Conservation (phyloP, 2,797 vertebrate genomes). For the Mormyrus proboscirostris region DNA sequence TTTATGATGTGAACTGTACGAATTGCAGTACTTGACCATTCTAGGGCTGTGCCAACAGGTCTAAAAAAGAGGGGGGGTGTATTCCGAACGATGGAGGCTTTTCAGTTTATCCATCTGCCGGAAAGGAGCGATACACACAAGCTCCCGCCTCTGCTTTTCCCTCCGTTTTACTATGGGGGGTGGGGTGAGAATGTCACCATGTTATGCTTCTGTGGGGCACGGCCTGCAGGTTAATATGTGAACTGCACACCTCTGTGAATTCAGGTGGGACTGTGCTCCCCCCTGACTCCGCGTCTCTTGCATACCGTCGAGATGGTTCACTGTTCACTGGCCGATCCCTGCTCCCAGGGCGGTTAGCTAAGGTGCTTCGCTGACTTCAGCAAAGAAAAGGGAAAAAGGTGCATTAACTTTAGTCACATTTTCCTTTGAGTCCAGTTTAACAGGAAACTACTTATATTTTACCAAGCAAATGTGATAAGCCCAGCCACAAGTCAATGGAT, state of each 20-base stretch:
- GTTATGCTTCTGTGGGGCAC: not conserved
- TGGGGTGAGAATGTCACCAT: not conserved
- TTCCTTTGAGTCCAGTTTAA: conserved; percentile 11
- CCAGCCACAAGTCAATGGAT: conserved; percentile 26
- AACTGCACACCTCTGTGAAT: conserved; percentile 28
- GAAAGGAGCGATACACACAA: not conserved
- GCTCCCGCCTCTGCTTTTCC: not conserved
- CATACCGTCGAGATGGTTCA: not conserved
- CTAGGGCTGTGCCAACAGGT: conserved; percentile 75
- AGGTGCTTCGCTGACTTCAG: conserved; percentile 13
- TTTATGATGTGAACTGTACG: conserved; percentile 69
- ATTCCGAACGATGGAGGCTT: conserved; percentile 4
- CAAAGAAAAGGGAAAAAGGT: conserved; percentile 9
- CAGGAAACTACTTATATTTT: conserved; percentile 12
- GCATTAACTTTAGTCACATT: conserved; percentile 14
- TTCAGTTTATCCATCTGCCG: not conserved
- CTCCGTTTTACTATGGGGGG: conserved; percentile 5
- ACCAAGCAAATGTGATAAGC: conserved; percentile 24
- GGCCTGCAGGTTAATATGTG: not conserved
- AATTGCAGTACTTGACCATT: conserved; percentile 68
- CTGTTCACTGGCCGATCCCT: not conserved
- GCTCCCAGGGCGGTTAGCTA: not conserved
- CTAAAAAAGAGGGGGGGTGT: conserved; percentile 47
- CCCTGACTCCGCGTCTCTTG: not conserved
- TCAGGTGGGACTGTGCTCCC: not conserved